Base-by-base conservation (phyloP, 2,797 vertebrate genomes). In the Linurgus olivaceus region DNA sequence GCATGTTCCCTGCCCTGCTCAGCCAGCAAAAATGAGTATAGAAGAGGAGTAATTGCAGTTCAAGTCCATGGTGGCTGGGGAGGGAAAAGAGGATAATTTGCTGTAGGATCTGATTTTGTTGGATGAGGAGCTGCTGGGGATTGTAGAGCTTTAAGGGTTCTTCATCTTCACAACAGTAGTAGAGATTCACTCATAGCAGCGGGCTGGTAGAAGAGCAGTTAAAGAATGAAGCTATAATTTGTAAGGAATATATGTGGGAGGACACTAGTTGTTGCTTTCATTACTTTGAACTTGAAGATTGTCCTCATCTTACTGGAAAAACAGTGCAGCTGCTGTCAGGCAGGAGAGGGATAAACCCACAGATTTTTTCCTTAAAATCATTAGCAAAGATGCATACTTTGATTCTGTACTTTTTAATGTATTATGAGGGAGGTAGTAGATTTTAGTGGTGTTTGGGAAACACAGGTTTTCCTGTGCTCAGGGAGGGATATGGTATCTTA, bases 231-330 rank as follows among this genome's bases (percentile, higher is more conserved):
- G 38, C 70, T 88, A 1, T 78, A 54, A 78, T 33, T 45, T 58
- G 2, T 75, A 29, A 74, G 72, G 37, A 66, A 33, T 29, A 10
- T 74, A 57, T 8, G 47, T 68, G 62, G 70, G 83, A 88, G 78
- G 93, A 79, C 45, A 12, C 57, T 37, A 82, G 78, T 82, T 89
- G 45, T 2, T 80, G 74, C 55, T 91, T 79, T 73, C 79, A 20
- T 92, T 95, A 15, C 48, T 91, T 85, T 90, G 86, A 78, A 86
- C 83, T 83, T 83, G 50, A 90, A 50, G 65, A 65, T 91, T 91
- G 68, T 88, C 72, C 48, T 96, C 57, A 40, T 63, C 44, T 94
- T 31, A 13, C 61, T 94, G 79, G 67, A 45, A 74, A 84, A 47
- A 52, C 48, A 61, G 16, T 5, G 6, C 33, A 70, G 62, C 51